Evolutionary conservation across 2,113 vertebrate genomes (phyloP).

Genomic region (Morone chrysops): DNA sequence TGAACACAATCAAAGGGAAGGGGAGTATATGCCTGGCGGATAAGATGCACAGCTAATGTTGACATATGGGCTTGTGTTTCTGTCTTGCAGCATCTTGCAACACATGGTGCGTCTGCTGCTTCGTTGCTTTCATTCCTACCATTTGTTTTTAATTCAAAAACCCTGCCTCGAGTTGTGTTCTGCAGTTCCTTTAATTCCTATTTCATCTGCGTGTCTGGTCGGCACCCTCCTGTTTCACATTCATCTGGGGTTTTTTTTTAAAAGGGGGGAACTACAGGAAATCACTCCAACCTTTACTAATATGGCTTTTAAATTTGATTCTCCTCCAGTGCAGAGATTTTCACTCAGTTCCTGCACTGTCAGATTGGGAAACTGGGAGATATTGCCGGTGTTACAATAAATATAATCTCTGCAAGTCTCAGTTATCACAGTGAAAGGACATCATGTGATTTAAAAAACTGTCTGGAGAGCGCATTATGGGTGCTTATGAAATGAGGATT

Average conservation of each 20-base stretch:
- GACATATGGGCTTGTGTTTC: constrained; percentile 63
- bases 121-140: constrained; percentile 24
- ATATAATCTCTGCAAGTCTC: constrained; percentile 10
- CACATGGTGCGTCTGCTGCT: constrained; percentile 42
- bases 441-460: constrained; percentile 53
- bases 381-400: neutral
- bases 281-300: neutral
- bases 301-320: constrained; percentile 25
- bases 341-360: constrained; percentile 12
- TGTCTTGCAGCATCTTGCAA: constrained; percentile 65
- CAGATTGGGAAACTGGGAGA: neutral
- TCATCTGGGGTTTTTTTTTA: neutral
- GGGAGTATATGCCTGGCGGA: constrained; percentile 27
- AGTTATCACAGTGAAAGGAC: constrained; percentile 48
- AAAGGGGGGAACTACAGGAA: neutral
- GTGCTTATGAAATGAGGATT: constrained; percentile 67
- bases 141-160: constrained; percentile 44
- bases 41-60: constrained; percentile 61
- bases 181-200: neutral
- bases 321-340: constrained; percentile 30
- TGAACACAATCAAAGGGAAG: constrained; percentile 44
- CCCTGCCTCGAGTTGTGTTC: constrained; percentile 32
- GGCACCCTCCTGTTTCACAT: neutral
- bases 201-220: neutral
- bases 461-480: constrained; percentile 65